Evolutionary conservation across 2,888 invertebrate species (phyloP).

Genomic region (Melitaea athalia): DNA sequence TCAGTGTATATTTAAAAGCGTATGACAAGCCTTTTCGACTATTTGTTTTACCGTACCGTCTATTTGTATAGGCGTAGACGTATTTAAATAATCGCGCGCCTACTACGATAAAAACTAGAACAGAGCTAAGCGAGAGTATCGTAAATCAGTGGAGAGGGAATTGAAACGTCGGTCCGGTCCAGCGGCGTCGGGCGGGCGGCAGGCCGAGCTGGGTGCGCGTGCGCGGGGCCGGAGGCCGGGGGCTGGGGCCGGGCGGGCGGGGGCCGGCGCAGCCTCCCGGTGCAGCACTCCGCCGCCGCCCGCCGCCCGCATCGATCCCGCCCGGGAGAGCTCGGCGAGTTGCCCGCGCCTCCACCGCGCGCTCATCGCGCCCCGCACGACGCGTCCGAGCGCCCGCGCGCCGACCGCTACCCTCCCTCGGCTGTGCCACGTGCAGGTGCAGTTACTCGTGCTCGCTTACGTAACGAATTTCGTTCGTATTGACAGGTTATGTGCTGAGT

Average conservation of each 20-base stretch:
- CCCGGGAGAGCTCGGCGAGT: slow-evolving; percentile 65
- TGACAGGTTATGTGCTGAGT: slow-evolving; percentile 65
- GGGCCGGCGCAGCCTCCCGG: slow-evolving; percentile 57
- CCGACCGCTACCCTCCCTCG: slow-evolving; percentile 39
- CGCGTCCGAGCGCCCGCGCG: slow-evolving; percentile 52
- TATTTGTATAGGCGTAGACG: background rate
- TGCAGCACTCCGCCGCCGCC: slow-evolving; percentile 81
- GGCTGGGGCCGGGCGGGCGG: slow-evolving; percentile 43
- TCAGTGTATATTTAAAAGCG: too few relatives aligned
- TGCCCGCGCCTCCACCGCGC: slow-evolving; percentile 62
- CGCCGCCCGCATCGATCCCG: slow-evolving; percentile 80
- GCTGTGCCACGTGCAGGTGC: slow-evolving; percentile 60
- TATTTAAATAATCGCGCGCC: slow-evolving; percentile 37
- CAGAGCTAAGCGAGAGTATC: slow-evolving; percentile 49
- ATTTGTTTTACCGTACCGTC: background rate
- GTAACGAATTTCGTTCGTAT: slow-evolving; percentile 68
- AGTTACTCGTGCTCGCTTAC: slow-evolving; percentile 61
- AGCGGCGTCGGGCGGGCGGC: slow-evolving; percentile 42
- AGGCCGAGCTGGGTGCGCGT: slow-evolving; percentile 42
- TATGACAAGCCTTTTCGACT: background rate
- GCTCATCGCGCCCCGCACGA: slow-evolving; percentile 58
- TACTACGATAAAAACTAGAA: slow-evolving; percentile 45
- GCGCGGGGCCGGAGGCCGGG: slow-evolving; percentile 44
- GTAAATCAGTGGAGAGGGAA: slow-evolving; percentile 73
- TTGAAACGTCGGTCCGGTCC: slow-evolving; percentile 61